Evolutionary conservation across 2,888 invertebrate genomes (phyloP), one percentile per base, ranked within the genome.

Genomic region (Maniola hyperantus): DNA sequence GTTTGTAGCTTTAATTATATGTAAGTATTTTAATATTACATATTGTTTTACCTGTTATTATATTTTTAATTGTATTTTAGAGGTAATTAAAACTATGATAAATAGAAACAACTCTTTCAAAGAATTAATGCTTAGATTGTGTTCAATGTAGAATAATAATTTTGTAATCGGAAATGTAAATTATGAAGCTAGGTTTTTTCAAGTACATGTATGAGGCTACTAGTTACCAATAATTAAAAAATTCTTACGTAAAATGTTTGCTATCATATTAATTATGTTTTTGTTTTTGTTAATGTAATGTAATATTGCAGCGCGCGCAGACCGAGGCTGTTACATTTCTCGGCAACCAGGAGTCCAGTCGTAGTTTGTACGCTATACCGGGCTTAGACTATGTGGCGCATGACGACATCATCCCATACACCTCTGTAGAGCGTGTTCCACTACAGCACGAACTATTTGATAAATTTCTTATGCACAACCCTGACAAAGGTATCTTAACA

Each of bases 331-430:
- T 99, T 0, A 99, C 99, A 0, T 99, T 99, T 88, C 93, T 99
- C 60, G 98, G 99, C 18, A 98, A 98, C 86, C 98, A 98, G 85
- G 98, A 99, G 83, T 98, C 98, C 15, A 98, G 97, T 79, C 94
- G 98, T 67, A 98, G 98, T 80, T 90, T 99, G 42, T 99, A 99
- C 85, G 98, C 99, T 0, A 98, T 99, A 79, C 99, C 99, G 7
- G 99, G 99, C 0, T 89, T 99, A 71, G 99, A 99, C 91, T 99
- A 99, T 85, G 99, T 99, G 10, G 97, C 98, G 0, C 99, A 99
- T 80, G 98, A 99, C 81, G 99, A 99, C 87, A 97, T 99, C 73
- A 94, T 99, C 76, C 99, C 99, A 0, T 99, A 99, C 83, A 95
- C 96, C 1, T 96, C 98, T 0, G 95, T 96, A 36, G 99, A 99